Conservation (phyloP, 1,140 invertebrate genomes). For the Alviniconcha marisindica region DNA sequence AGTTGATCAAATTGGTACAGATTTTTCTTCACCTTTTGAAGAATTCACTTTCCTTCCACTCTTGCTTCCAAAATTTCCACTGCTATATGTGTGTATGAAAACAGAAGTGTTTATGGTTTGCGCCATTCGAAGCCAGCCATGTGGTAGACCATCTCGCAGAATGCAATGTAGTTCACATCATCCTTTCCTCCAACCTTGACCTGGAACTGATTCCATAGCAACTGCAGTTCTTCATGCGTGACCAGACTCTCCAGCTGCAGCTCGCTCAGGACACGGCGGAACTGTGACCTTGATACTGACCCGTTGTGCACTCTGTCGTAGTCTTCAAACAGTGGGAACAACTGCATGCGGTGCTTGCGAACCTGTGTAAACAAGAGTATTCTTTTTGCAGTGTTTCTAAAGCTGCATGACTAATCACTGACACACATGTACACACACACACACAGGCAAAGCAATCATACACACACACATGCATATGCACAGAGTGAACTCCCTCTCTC, state of each 20-base stretch:
- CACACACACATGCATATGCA: no score
- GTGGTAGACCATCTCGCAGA: constrained; percentile 74
- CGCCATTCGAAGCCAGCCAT: constrained; percentile 71
- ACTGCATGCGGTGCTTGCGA: constrained; percentile 70
- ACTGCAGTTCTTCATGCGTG: constrained; percentile 67
- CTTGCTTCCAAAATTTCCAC: background rate
- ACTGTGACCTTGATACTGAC: constrained; percentile 73
- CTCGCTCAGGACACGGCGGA: constrained; percentile 73
- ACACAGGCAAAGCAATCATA: no score
- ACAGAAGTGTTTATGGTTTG: constrained; percentile 59
- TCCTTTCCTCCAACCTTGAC: constrained; percentile 71
- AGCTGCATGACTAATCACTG: no score
- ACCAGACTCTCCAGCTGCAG: constrained; percentile 70
- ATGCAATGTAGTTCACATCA: constrained; percentile 74
- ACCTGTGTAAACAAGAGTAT: no score
- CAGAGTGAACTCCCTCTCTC: no score
- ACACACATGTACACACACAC: no score
- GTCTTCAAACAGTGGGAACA: constrained; percentile 76
- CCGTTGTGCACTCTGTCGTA: constrained; percentile 75
- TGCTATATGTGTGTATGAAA: background rate
- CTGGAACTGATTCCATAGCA: constrained; percentile 70
- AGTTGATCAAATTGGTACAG: no score
- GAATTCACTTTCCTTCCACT: background rate
- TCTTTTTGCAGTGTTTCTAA: no score
- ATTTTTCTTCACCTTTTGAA: background rate